Evolutionary conservation across 1,140 invertebrate genomes (phyloP).

Genomic region (Brachionus angularis): DNA sequence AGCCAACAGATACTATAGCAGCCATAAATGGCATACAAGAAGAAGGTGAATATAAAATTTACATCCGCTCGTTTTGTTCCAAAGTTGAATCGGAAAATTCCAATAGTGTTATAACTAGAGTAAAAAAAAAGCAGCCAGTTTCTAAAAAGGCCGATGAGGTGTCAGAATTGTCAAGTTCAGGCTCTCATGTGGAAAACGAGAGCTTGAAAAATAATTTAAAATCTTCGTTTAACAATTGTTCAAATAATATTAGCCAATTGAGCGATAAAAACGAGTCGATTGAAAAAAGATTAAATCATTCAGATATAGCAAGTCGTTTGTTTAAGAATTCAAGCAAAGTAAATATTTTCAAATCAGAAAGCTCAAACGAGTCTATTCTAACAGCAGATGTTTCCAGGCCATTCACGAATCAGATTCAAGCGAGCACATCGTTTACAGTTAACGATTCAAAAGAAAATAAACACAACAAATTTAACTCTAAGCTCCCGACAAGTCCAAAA

Average conservation of each 20-base stretch:
- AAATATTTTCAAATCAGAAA: too few relatives aligned
- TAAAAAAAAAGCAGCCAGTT: not conserved
- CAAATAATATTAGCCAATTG: conserved; percentile 6
- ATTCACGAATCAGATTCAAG: too few relatives aligned
- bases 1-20: conserved; percentile 27
- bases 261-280: conserved; percentile 24
- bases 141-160: not conserved
- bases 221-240: too few relatives aligned
- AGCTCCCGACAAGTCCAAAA: too few relatives aligned
- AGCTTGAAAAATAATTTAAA: conserved; percentile 1
- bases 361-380: too few relatives aligned
- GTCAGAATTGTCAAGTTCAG: not conserved
- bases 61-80: not conserved
- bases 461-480: too few relatives aligned
- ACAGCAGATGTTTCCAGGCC: too few relatives aligned
- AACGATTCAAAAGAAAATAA: too few relatives aligned
- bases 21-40: conserved; percentile 41
- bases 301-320: conserved; percentile 12
- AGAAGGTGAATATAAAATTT: conserved; percentile 42
- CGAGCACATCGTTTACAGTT: too few relatives aligned
- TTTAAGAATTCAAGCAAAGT: not conserved
- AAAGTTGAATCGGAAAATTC: conserved; percentile 33
- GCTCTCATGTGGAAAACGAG: not conserved
- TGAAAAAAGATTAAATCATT: conserved; percentile 1
- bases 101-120: conserved; percentile 28